Evolutionary conservation across 2,888 invertebrate genomes (phyloP), one percentile per base, ranked within the genome.

Genomic region (Meiosimyza decipiens): DNA sequence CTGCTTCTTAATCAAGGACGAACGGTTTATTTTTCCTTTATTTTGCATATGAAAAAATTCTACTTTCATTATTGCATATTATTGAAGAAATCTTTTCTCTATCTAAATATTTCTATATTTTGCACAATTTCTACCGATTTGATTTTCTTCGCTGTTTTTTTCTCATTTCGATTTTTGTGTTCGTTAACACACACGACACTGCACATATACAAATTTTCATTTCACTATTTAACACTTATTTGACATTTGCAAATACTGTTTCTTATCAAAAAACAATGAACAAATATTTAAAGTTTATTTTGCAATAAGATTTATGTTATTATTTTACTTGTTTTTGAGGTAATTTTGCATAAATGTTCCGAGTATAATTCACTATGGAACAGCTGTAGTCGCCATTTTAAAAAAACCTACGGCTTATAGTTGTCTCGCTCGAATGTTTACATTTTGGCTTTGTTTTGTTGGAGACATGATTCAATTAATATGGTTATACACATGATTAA

Each of bases 331-430:
- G 77, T 77, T 71, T 79, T 74, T 77, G 76, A 75, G 77, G 77
- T 73, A 76, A 77, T 78, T 76, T 78, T 64, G 75, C 73, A 76
- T 76, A 78, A 80, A 76, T 75, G 76, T 73, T 80, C 77, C 73
- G 77, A 77, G 79, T 75, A 74, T 74, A 77, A 71, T 77, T 72
- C 73, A 79, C 79, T 78, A 74, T 71, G 28, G 66, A 81, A 82
- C 82, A 82, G 81, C 82, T 82, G 81, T 79, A 74, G 76, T 76
- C 79, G 78, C 80, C 81, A 81, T 82, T 77, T 82, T 82, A 78
- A 77, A 76, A 79, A 76, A 78, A 78, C 28, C 28, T 28, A 3
- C 3, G 76, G 72, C 75, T 73, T 71, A 51, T 66, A 74, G 73
- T 75, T 73, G 62, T 79, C 74, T 78, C 79, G 60, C 73, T 76